phyloP scores from a whole-genome alignment of 2,888 invertebrate genomes.

The Tholera decimalis region DNA sequence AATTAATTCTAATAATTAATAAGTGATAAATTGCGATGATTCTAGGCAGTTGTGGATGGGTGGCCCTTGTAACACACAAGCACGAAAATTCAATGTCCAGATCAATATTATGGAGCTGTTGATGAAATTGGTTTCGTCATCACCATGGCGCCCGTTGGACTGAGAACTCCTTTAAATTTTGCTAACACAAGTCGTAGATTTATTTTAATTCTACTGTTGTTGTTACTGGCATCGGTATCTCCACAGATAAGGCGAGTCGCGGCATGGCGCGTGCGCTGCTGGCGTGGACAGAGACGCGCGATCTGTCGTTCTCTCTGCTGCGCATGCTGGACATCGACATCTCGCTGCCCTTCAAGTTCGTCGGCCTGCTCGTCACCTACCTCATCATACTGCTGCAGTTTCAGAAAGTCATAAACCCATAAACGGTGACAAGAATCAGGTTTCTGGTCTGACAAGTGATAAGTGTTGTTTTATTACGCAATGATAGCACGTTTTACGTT shows the following conservation, averaged over 20 bases:
- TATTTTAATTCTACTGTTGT: neutral
- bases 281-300: constrained; percentile 79
- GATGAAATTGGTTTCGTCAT: no score
- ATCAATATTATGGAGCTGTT: no score
- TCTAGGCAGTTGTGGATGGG: neutral
- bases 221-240: constrained; percentile 2
- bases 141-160: neutral
- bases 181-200: neutral
- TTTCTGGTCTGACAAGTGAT: neutral
- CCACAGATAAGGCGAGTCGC: constrained; percentile 81
- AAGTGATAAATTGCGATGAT: neutral
- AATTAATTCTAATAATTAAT: no score
- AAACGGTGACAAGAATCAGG: neutral
- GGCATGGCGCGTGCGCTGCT: constrained; percentile 80
- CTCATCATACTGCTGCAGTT: constrained; percentile 84
- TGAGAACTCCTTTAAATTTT: neutral
- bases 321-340: constrained; percentile 83
- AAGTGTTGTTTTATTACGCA: neutral
- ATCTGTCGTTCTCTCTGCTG: constrained; percentile 82
- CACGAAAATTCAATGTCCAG: neutral
- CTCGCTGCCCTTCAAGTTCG: constrained; percentile 82
- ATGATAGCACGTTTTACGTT: constrained; percentile 34
- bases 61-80: neutral
- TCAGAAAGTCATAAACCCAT: constrained; percentile 78
- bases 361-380: constrained; percentile 81